These are phyloP conservation scores for Antheraea mylitta DNA, from an alignment of 1,140 invertebrate species.

Conservation along the genomic window DNA sequence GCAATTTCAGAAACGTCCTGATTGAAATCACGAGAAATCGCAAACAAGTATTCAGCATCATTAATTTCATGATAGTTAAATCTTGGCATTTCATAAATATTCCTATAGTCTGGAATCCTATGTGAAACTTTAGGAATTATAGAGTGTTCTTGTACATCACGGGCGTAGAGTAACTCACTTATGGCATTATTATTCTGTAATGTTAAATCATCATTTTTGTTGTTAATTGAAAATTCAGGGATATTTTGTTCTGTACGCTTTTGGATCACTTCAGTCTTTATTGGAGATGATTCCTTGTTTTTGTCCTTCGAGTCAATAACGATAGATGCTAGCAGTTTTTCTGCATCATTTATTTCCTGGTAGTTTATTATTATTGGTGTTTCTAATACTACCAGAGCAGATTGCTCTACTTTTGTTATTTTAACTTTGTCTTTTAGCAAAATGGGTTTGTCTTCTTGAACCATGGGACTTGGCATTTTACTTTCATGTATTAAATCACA, in stretches of 20 bases:
- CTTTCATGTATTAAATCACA: not conserved
- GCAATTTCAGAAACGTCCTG: not conserved
- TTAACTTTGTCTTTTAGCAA: not conserved
- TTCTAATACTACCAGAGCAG: conserved; percentile 16
- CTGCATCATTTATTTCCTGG: conserved; percentile 40
- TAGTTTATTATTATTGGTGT: conserved; percentile 30
- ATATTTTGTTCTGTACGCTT: not conserved
- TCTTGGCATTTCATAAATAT: conserved; percentile 29
- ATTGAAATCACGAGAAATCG: not conserved
- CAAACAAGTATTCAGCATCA: conserved; percentile 36
- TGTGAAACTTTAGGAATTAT: not conserved
- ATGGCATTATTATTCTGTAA: not conserved
- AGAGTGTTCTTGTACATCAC: conserved; percentile 2
- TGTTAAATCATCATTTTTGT: not conserved
- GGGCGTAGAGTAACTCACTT: not conserved
- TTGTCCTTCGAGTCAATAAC: conserved; percentile 8
- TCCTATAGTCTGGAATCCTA: not conserved
- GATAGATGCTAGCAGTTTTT: conserved; percentile 27
- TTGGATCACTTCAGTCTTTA: conserved; percentile 4
- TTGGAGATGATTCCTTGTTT: conserved; percentile 15
- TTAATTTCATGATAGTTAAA: conserved; percentile 38
- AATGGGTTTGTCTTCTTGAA: not conserved
- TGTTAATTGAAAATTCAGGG: not conserved
- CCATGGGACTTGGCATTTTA: not conserved
- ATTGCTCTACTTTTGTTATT: not conserved